Conservation (phyloP, 2,797 vertebrate genomes). For the Lemur catta region DNA sequence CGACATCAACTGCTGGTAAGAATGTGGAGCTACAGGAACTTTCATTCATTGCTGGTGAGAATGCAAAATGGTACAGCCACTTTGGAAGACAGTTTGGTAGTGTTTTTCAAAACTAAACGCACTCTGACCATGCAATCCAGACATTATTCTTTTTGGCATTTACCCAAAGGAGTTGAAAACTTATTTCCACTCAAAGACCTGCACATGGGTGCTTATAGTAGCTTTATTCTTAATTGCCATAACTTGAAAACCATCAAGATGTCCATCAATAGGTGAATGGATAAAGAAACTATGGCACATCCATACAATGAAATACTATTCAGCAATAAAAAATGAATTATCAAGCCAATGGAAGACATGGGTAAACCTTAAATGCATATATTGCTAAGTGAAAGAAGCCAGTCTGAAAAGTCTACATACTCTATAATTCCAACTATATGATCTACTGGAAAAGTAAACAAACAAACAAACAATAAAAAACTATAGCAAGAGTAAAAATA, state of each 20-base stretch:
- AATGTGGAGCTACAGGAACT: not conserved
- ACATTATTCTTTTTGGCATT: not conserved
- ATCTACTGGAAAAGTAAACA: not conserved
- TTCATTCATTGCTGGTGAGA: not conserved
- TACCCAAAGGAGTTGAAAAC: not conserved
- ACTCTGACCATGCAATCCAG: not conserved
- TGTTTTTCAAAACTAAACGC: not conserved
- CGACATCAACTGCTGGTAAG: not conserved
- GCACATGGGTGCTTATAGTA: not conserved
- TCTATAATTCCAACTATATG: not conserved
- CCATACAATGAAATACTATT: not conserved
- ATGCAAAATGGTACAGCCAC: not conserved
- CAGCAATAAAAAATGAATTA: not conserved
- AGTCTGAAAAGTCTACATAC: not conserved
- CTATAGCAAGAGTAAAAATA: not conserved
- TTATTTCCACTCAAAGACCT: not conserved
- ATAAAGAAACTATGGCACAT: not conserved
- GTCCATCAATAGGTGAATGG: not conserved
- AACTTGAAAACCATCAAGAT: not conserved
- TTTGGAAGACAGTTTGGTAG: not conserved
- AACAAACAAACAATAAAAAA: not conserved
- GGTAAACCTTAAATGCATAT: not conserved
- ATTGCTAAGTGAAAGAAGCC: not conserved
- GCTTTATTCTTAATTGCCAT: not conserved
- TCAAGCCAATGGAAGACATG: not conserved